A percentile compares a stretch with the other conserved stretches of the same genome.
phyloP scores from a whole-genome alignment of 2,888 invertebrate genomes.

The Ormyrus pomaceus region DNA sequence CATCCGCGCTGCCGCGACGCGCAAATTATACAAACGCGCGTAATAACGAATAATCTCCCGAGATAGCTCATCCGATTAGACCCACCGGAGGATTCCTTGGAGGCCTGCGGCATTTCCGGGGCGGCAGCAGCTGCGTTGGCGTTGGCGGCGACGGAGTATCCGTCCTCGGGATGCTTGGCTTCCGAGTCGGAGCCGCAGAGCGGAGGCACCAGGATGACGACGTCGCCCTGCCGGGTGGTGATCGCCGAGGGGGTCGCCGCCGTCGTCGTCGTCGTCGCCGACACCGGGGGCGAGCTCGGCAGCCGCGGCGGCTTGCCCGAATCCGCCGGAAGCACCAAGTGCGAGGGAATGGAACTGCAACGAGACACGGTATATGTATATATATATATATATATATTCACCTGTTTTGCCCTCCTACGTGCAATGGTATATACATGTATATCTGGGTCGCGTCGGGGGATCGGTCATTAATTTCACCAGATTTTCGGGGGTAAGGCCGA shows the following conservation, averaged over 20 bases:
- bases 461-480: no score
- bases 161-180: slow-evolving; percentile 57
- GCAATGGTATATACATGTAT: no score
- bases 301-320: slow-evolving; percentile 55
- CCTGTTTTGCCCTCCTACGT: not conserved
- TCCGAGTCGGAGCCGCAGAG: slow-evolving; percentile 67
- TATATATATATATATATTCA: no score
- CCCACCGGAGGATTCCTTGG: slow-evolving; percentile 65
- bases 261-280: slow-evolving; percentile 54
- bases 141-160: not conserved
- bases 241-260: slow-evolving; percentile 56
- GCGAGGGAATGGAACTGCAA: slow-evolving; percentile 66
- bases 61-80: slow-evolving; percentile 30
- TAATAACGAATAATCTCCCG: no score
- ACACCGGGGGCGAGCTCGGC: slow-evolving; percentile 49
- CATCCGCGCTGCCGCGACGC: no score
- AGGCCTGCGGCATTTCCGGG: slow-evolving; percentile 55
- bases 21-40: no score
- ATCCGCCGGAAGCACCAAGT: slow-evolving; percentile 66
- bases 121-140: not conserved
- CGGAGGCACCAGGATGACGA: slow-evolving; percentile 78
- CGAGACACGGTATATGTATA: not conserved
- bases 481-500: no score
- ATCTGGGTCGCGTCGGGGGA: no score
- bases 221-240: slow-evolving; percentile 75